Evolutionary conservation across 2,888 invertebrate species (phyloP), one percentile per base, ranked within the genome.

Genomic region (Achlya flavicornis): DNA sequence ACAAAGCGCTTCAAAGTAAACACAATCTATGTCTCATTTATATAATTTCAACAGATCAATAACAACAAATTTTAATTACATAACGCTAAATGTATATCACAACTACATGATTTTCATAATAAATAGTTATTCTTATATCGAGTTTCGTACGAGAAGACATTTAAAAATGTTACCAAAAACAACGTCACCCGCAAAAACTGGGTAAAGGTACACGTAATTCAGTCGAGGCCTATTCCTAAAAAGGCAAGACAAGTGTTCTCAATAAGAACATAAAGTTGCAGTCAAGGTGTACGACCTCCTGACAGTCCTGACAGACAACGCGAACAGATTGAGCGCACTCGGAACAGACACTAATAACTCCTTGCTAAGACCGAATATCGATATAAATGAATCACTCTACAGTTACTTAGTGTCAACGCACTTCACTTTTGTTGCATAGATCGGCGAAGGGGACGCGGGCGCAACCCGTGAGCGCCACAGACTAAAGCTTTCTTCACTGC

Each of bases 121-220:
- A 95, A 75, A 96, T 95, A 14, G 96, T 96, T 75, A 96, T 95
- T 74, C 96, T 93, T 84, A 96, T 95, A 82, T 96, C 94, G 69
- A 95, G 91, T 87, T 95, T 96, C 67, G 93, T 92, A 70, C 94
- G 94, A 75, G 95, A 95, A 73, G 96, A 96, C 96, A 96, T 96
- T 84, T 78, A 77, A 77, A 78, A 77, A 76, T 71, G 67, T 72
- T 74, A 76, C 70, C 73, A 26, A 67, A 78, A 78, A 78, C 78
- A 84, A 85, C 85, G 87, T 88, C 87, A 88, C 80, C 76, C 74
- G 83, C 76, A 75, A 87, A 53, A 92, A 91, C 87, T 91, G 84
- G 90, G 92, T 89, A 89, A 89, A 89, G 87, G 88, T 84, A 80
- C 84, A 83, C 80, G 86, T 87, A 85, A 85, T 83, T 80, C 81